Base-by-base conservation (phyloP, 2,888 invertebrate species). In the Apodemia zela region DNA sequence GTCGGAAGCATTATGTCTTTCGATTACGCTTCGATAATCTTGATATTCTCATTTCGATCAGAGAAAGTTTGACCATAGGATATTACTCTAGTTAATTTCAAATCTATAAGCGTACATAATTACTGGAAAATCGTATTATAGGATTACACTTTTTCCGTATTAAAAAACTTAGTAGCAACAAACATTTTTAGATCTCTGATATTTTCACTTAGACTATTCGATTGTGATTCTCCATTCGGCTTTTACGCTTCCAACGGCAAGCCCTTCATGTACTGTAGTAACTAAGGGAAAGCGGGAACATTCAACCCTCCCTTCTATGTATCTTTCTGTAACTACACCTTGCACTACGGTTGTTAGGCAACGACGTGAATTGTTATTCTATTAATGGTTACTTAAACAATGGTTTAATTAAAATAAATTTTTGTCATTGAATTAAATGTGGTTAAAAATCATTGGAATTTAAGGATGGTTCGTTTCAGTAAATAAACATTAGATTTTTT, bases 21-120 rank as follows among this genome's bases (percentile, higher is more conserved):
- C 80, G 82, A 86, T 89, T 86, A 82, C 80, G 78, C 77, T 82
- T 75, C 73, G 78, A 79, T 83, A 80, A 83, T 83, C 82, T 82
- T 73, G 77, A 85, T 84, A 79, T 87, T 86, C 83, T 82, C 72
- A 75, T 75, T 81, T 72, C 68, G 69, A 75, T 71, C 64, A 74
- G 85, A 82, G 89, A 89, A 89, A 89, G 88, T 83, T 79, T 70
- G 73, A 73, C 71, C 68, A 69, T 70, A 64, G 65, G 62, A 68
- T 65, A 62, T 65, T 68, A 63, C 65, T 63, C 63, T 64, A 61
- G 61, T 63, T 66, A 60, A 65, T 70, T 69, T 63, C 67, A 54
- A 67, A 65, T 60, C 62, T 68, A n/a, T n/a, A 45, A 45, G 45
- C 45, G 45, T 45, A 45, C 15, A 45, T 45, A 45, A 45, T 45